Evolutionary conservation across 2,888 invertebrate genomes (phyloP).

Genomic region (Mycogona germanica): DNA sequence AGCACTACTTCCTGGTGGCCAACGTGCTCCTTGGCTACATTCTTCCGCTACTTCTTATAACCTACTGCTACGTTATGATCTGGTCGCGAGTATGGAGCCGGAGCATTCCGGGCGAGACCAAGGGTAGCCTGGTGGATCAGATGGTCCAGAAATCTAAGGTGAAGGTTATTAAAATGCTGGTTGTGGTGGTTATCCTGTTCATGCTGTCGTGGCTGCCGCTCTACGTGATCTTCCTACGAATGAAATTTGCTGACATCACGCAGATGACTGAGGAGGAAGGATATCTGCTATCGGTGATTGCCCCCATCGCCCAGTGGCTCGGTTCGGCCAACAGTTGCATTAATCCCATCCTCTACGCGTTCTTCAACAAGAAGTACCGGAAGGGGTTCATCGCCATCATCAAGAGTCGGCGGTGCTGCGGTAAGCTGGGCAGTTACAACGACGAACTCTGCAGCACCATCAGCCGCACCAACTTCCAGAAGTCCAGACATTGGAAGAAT

Average conservation of each 20-base stretch:
- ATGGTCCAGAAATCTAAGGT: conserved; percentile 91
- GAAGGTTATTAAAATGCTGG: conserved; percentile 88
- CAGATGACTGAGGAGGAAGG: conserved; percentile 39
- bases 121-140: conserved; percentile 79
- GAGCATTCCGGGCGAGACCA: conserved; percentile 78
- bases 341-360: conserved; percentile 87
- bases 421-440: conserved; percentile 32
- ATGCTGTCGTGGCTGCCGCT: conserved; percentile 87
- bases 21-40: conserved; percentile 84
- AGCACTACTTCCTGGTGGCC: conserved; percentile 74
- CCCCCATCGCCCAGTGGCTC: conserved; percentile 83
- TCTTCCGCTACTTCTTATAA: conserved; percentile 77
- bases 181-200: conserved; percentile 84
- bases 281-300: conserved; percentile 38
- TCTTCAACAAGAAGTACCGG: conserved; percentile 87
- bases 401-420: conserved; percentile 73
- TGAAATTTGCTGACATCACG: conserved; percentile 69
- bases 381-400: conserved; percentile 79
- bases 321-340: conserved; percentile 91
- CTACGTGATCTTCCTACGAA: conserved; percentile 74
- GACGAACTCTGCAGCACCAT: conserved; percentile 17
- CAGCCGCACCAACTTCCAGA: conserved; percentile 16
- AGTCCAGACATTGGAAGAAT: conserved; percentile 17
- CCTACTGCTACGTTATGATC: conserved; percentile 81
- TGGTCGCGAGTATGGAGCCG: conserved; percentile 83